Conservation (phyloP, 2,888 invertebrate genomes). For the Polia nebulosa region DNA sequence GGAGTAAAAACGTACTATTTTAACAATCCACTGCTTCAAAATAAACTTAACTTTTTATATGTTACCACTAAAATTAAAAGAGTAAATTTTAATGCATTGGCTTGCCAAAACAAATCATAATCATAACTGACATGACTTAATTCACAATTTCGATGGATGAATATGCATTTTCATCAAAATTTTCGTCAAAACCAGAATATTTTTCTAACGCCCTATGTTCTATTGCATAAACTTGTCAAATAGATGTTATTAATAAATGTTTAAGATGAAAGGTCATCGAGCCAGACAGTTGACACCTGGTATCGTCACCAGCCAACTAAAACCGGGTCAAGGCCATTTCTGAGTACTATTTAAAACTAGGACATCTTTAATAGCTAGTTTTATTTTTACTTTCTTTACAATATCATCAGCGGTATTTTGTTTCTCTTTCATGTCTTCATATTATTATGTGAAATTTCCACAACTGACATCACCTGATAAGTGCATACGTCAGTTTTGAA, state of each 20-base stretch:
- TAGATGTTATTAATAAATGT: slow-evolving; percentile 68
- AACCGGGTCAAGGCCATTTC: slow-evolving; percentile 88
- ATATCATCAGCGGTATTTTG: slow-evolving; percentile 38
- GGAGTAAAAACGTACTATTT: slow-evolving; percentile 17
- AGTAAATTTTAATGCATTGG: not conserved
- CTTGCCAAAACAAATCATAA: slow-evolving; percentile 26
- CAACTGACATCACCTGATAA: not conserved
- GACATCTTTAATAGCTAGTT: slow-evolving; percentile 63
- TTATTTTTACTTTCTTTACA: slow-evolving; percentile 68
- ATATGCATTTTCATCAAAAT: not conserved
- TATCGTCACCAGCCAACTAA: slow-evolving; percentile 79
- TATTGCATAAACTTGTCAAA: slow-evolving; percentile 34
- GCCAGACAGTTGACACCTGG: slow-evolving; percentile 75
- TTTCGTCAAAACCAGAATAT: not conserved
- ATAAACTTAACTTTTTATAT: not conserved
- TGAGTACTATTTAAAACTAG: slow-evolving; percentile 80
- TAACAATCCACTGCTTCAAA: not conserved
- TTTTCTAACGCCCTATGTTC: not conserved
- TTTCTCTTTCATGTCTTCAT: not conserved
- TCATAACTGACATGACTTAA: slow-evolving; percentile 6
- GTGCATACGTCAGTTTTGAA: not conserved
- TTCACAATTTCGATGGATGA: not conserved
- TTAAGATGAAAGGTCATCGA: slow-evolving; percentile 78
- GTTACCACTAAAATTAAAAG: not conserved
- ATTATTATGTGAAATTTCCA: not conserved